These are phyloP conservation scores for Chrysina gloriosa DNA, from an alignment of 2,888 invertebrate genomes.

Conservation along the genomic window DNA sequence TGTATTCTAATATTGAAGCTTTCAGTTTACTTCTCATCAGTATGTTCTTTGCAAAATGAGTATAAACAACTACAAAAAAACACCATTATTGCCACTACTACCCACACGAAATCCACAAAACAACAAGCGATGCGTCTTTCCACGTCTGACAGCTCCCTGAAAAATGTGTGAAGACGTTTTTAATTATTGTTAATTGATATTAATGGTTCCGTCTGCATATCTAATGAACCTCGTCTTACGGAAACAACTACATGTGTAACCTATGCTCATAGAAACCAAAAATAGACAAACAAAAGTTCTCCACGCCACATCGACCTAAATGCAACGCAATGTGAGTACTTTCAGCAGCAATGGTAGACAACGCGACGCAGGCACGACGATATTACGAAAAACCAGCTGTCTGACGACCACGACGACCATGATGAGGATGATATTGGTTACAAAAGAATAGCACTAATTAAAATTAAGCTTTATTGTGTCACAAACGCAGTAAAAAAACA, in stretches of 20 bases:
- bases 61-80: too few relatives aligned
- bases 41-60: too few relatives aligned
- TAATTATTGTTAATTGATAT: conserved; percentile 43
- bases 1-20: too few relatives aligned
- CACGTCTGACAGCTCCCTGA: background rate
- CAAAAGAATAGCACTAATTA: conserved; percentile 40
- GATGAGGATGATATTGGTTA: conserved; percentile 37
- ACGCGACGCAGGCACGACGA: conserved; percentile 27
- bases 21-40: too few relatives aligned
- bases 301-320: background rate
- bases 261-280: background rate
- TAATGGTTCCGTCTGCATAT: conserved; percentile 41
- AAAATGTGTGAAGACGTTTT: conserved; percentile 33
- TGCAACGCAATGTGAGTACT: conserved; percentile 10
- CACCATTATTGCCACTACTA: too few relatives aligned
- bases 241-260: conserved; percentile 5
- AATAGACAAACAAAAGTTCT: background rate
- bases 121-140: background rate
- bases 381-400: conserved; percentile 39
- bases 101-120: too few relatives aligned
- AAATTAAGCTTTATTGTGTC: conserved; percentile 42
- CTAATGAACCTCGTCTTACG: conserved; percentile 37
- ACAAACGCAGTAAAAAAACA: conserved; percentile 27
- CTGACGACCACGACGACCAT: conserved; percentile 19
- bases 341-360: conserved; percentile 31